Evolutionary conservation across 2,797 vertebrate genomes (phyloP).

Genomic region (Meda fulgida): DNA sequence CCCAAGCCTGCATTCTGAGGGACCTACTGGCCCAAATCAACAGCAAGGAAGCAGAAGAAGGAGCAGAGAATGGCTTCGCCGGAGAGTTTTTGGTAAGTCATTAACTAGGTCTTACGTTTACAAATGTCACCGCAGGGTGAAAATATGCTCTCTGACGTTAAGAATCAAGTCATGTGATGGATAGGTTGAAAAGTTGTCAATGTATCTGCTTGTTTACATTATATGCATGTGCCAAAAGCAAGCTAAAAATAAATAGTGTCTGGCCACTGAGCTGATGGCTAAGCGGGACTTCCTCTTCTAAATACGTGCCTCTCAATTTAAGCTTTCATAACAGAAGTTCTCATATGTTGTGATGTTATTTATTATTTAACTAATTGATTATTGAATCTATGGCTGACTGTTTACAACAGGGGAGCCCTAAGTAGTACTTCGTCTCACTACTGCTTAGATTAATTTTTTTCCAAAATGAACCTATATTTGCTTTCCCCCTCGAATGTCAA

Average conservation of each 20-base stretch:
- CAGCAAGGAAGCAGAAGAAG: constrained; percentile 75
- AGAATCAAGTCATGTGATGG: background rate
- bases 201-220: background rate
- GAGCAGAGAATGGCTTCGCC: constrained; percentile 69
- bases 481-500: background rate
- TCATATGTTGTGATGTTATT: background rate
- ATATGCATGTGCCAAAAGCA: background rate
- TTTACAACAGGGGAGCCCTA: background rate
- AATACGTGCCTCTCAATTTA: background rate
- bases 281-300: constrained; percentile 57
- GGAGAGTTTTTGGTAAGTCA: constrained; percentile 79
- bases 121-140: background rate
- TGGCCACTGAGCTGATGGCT: constrained; percentile 2
- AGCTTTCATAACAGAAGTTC: constrained; percentile 29
- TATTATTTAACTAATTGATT: background rate
- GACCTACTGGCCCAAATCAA: constrained; percentile 77
- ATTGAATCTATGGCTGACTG: background rate
- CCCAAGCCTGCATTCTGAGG: constrained; percentile 83
- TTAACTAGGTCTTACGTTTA: background rate
- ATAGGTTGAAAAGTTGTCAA: background rate
- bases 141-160: background rate
- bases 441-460: background rate
- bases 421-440: background rate
- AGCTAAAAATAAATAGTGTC: constrained; percentile 28
- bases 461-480: background rate